Conservation (phyloP, 1,140 invertebrate genomes). For the Helicoverpa zea region DNA sequence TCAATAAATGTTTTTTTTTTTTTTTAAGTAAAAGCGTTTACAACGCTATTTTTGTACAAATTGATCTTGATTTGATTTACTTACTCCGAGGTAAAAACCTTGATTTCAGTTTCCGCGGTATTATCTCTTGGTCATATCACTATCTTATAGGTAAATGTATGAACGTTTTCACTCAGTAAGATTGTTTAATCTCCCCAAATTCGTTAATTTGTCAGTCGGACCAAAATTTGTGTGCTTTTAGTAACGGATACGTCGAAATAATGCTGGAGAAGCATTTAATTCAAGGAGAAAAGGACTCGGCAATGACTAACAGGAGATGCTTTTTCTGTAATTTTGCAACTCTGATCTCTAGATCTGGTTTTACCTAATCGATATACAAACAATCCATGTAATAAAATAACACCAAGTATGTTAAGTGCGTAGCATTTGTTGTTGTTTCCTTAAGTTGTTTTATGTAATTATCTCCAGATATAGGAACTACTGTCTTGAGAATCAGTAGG, state of each 20-base stretch:
- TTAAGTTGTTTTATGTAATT: slow-evolving; percentile 8
- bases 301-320: too few relatives aligned
- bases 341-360: too few relatives aligned
- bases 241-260: too few relatives aligned
- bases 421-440: slow-evolving; percentile 3
- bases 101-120: slow-evolving; percentile 19
- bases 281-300: too few relatives aligned
- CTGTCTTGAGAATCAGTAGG: neutral
- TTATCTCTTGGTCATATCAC: neutral
- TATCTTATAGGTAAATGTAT: slow-evolving; percentile 2
- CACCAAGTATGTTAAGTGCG: neutral
- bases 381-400: neutral
- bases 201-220: too few relatives aligned
- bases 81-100: slow-evolving; percentile 16
- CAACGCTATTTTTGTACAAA: neutral
- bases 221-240: too few relatives aligned
- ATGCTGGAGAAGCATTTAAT: too few relatives aligned
- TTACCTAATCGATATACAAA: neutral
- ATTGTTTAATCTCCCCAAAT: neutral
- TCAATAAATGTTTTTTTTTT: slow-evolving; percentile 2
- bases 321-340: too few relatives aligned
- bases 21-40: slow-evolving; percentile 22
- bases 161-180: neutral
- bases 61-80: slow-evolving; percentile 25
- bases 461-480: slow-evolving; percentile 1